Percentiles rank a stretch among this genome's conserved stretches.
phyloP scores from a whole-genome alignment of 1,140 invertebrate genomes.

The Dreissena rostriformis region DNA sequence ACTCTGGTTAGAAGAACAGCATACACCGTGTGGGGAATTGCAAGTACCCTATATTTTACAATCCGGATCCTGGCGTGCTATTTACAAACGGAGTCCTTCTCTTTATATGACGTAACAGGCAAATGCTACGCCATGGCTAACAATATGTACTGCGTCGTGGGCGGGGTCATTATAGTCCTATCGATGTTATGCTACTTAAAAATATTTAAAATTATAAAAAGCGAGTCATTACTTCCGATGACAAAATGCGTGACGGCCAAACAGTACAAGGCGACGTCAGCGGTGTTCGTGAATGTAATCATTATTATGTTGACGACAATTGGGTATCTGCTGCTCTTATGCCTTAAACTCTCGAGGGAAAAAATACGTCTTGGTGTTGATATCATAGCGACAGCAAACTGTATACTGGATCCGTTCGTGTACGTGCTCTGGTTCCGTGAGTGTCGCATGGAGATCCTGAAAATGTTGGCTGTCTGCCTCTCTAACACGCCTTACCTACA shows the following conservation, averaged over 20 bases:
- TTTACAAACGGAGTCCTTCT: background rate
- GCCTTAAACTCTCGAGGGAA: background rate
- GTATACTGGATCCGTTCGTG: constrained; percentile 35
- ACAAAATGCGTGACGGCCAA: no score
- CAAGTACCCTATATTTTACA: background rate
- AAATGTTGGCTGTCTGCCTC: background rate
- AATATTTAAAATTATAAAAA: constrained; percentile 7
- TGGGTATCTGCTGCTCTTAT: background rate
- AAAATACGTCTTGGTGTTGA: background rate
- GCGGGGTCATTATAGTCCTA: background rate
- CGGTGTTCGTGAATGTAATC: constrained; percentile 7
- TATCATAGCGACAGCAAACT: constrained; percentile 6
- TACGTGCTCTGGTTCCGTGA: constrained; percentile 49
- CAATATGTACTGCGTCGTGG: background rate
- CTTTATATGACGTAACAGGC: background rate
- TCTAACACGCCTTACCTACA: background rate
- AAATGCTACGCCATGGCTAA: background rate
- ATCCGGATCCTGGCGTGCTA: background rate
- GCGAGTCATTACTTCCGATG: background rate
- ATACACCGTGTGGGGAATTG: background rate
- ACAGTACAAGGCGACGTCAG: constrained; percentile 7
- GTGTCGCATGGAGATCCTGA: constrained; percentile 17
- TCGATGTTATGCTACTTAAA: background rate
- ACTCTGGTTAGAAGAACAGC: background rate
- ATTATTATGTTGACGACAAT: background rate